phyloP scores from a whole-genome alignment of 2,113 vertebrate genomes.

The Tricholaema leucomelas region DNA sequence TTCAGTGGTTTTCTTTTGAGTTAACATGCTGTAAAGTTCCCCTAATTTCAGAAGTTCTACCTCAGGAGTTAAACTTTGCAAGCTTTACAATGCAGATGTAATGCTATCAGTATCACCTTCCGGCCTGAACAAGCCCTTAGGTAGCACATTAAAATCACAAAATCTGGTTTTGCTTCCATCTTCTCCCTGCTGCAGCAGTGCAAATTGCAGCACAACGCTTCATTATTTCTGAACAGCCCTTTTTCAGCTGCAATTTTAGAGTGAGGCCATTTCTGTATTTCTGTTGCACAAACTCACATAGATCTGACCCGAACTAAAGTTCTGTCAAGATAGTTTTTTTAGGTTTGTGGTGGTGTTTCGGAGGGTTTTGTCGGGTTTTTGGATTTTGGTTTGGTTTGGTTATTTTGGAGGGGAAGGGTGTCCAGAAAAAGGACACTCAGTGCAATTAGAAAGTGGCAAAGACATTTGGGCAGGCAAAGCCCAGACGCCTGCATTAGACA shows the following conservation, averaged over 20 bases:
- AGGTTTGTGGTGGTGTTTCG: neutral
- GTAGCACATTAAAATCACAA: neutral
- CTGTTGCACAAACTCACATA: neutral
- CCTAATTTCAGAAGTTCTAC: neutral
- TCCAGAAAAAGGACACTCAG: neutral
- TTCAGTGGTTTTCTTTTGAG: neutral
- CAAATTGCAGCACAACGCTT: fast-evolving
- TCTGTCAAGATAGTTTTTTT: neutral
- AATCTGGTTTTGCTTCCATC: neutral
- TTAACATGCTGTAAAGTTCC: neutral
- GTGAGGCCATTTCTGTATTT: neutral
- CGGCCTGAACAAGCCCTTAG: neutral
- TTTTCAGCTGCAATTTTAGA: neutral
- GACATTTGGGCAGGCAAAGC: neutral
- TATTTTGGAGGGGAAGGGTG: too few species aligned
- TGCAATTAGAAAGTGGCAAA: neutral
- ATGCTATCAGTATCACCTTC: neutral
- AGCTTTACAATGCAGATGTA: neutral
- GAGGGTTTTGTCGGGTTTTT: too few species aligned
- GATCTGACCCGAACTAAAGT: neutral
- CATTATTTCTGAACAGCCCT: neutral
- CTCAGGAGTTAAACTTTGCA: neutral
- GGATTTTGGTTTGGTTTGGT: neutral
- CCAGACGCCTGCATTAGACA: neutral
- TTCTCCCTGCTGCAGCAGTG: neutral